A percentile compares a stretch with the other conserved stretches of the same genome.
Evolutionary conservation across 2,888 invertebrate species (phyloP).

Genomic region (Koerneria pararmatus): DNA sequence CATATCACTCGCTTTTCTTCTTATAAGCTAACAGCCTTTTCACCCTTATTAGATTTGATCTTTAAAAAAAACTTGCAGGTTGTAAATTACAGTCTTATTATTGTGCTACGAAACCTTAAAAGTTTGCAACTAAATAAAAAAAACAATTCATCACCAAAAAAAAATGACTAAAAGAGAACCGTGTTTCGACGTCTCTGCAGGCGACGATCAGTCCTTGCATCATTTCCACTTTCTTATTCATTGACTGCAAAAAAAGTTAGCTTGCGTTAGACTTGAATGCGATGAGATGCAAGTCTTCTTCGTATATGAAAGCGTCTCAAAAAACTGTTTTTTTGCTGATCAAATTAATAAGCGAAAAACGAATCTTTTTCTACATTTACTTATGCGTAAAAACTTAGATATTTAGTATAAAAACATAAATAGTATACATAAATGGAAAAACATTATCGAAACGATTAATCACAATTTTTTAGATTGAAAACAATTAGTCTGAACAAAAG

Average conservation of each 20-base stretch:
- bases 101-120: too few species aligned
- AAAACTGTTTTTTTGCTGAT: background rate
- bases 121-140: too few species aligned
- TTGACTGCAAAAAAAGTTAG: slow-evolving; percentile 56
- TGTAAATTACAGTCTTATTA: too few species aligned
- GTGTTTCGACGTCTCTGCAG: slow-evolving; percentile 52
- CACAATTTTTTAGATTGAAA: too few species aligned
- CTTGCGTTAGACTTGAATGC: background rate
- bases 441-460: too few species aligned
- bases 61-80: too few species aligned
- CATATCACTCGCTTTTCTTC: too few species aligned
- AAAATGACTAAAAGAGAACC: too few species aligned
- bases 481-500: too few species aligned
- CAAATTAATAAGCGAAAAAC: background rate
- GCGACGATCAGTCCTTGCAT: slow-evolving; percentile 89
- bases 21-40: too few species aligned
- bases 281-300: background rate
- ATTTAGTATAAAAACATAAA: background rate
- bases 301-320: background rate
- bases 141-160: too few species aligned
- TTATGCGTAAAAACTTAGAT: slow-evolving; percentile 2
- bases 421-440: background rate
- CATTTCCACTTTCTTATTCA: slow-evolving; percentile 78
- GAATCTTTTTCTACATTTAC: background rate
- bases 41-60: too few species aligned